A percentile compares a stretch with the other conserved stretches of the same genome.
Evolutionary conservation across 2,888 invertebrate genomes (phyloP).

Genomic region (Noctua janthe): DNA sequence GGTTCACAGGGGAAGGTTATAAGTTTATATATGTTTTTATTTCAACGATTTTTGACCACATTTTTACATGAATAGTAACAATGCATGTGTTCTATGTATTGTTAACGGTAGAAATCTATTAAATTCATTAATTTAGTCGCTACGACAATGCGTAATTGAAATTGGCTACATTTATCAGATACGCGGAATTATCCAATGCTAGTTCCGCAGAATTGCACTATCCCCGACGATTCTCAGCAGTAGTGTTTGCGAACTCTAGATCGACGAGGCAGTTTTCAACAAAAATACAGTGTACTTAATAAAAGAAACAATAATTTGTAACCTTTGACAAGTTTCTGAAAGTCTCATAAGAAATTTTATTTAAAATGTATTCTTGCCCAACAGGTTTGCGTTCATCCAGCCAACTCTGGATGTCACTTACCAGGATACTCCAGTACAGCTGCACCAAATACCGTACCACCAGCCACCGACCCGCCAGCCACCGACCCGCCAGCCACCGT

Average conservation of each 20-base stretch:
- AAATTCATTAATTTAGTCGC: too few species aligned
- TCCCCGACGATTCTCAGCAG: neutral
- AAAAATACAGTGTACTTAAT: neutral
- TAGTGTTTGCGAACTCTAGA: neutral
- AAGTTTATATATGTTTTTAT: too few species aligned
- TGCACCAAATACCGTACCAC: conserved; percentile 1
- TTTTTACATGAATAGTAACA: too few species aligned
- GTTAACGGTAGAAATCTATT: too few species aligned
- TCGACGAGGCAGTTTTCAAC: neutral
- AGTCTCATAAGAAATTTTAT: neutral
- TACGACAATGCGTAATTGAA: too few species aligned
- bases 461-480: neutral
- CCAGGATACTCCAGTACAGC: conserved; percentile 54
- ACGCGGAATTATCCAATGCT: too few species aligned
- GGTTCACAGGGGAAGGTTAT: too few species aligned
- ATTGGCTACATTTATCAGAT: too few species aligned
- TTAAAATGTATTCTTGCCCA: neutral
- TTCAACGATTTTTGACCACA: too few species aligned
- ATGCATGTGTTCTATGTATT: too few species aligned
- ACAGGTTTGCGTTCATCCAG: conserved; percentile 77
- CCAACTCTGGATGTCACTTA: conserved; percentile 70
- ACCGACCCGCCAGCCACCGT: neutral
- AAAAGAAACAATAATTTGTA: neutral
- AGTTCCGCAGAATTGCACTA: too few species aligned
- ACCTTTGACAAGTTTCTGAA: neutral